These are phyloP conservation scores for Fundulus diaphanus DNA, from an alignment of 2,797 vertebrate species.

Conservation along the genomic window DNA sequence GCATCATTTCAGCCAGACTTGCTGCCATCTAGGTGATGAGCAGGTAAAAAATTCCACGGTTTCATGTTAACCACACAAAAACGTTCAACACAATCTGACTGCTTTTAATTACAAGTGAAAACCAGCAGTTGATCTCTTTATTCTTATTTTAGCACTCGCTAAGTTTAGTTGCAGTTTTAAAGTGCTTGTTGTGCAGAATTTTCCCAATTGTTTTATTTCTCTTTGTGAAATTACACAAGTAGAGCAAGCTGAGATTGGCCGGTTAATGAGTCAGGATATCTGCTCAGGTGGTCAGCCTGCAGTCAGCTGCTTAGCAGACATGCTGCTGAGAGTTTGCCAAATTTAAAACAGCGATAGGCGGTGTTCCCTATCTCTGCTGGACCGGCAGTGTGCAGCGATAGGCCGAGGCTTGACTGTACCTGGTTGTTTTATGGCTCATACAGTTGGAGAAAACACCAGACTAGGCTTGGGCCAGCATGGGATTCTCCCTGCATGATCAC, in stretches of 20 bases:
- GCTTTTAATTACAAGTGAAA: too few species aligned
- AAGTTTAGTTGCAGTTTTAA: background rate
- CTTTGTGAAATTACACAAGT: background rate
- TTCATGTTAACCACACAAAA: too few species aligned
- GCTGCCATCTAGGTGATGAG: background rate
- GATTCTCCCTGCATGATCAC: too few species aligned
- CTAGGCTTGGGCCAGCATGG: too few species aligned
- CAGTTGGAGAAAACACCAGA: too few species aligned
- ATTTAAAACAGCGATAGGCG: background rate
- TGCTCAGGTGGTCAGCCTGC: background rate
- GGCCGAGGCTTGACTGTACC: too few species aligned
- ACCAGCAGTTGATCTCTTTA: background rate
- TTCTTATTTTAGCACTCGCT: background rate
- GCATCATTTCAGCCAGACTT: background rate
- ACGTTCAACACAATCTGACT: too few species aligned
- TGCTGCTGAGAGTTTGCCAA: background rate
- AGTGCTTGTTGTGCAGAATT: background rate
- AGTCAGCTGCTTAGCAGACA: background rate
- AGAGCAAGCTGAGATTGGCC: background rate
- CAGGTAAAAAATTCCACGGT: too few species aligned
- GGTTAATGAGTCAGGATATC: too few species aligned
- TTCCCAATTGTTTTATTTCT: background rate
- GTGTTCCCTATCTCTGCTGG: too few species aligned
- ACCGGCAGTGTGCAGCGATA: too few species aligned
- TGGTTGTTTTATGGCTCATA: too few species aligned